Conservation (phyloP, 2,888 invertebrate genomes). For the Agapostemon virescens region DNA sequence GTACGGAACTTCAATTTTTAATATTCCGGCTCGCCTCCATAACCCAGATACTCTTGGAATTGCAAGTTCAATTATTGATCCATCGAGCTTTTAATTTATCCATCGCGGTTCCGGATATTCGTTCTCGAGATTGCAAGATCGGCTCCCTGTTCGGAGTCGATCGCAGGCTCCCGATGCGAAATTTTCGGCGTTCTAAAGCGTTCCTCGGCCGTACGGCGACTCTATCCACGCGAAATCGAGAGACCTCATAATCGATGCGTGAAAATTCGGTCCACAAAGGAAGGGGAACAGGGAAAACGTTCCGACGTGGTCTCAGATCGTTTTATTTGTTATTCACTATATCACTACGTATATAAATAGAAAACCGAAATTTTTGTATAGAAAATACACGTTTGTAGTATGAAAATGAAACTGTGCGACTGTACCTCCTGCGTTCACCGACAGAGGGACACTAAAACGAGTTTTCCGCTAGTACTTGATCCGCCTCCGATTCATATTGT, state of each 20-base stretch:
- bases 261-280: background rate
- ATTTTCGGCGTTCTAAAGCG: background rate
- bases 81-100: background rate
- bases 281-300: background rate
- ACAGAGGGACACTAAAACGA: too few relatives aligned
- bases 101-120: background rate
- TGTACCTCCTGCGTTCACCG: too few relatives aligned
- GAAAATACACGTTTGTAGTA: too few relatives aligned
- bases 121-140: background rate
- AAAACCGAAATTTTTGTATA: too few relatives aligned
- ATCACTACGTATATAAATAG: too few relatives aligned
- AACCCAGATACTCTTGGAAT: background rate
- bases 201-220: background rate
- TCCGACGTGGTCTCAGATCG: background rate
- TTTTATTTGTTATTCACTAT: too few relatives aligned
- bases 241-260: conserved; percentile 6
- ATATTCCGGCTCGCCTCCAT: background rate
- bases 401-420: too few relatives aligned
- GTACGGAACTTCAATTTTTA: conserved; percentile 7
- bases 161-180: background rate
- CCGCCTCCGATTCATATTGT: too few relatives aligned
- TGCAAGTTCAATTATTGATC: conserved; percentile 6
- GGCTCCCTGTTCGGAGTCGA: background rate
- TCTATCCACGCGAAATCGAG: background rate
- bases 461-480: too few relatives aligned